Base-by-base conservation (phyloP, 2,113 vertebrate genomes). In the Ploceus nigricollis region DNA sequence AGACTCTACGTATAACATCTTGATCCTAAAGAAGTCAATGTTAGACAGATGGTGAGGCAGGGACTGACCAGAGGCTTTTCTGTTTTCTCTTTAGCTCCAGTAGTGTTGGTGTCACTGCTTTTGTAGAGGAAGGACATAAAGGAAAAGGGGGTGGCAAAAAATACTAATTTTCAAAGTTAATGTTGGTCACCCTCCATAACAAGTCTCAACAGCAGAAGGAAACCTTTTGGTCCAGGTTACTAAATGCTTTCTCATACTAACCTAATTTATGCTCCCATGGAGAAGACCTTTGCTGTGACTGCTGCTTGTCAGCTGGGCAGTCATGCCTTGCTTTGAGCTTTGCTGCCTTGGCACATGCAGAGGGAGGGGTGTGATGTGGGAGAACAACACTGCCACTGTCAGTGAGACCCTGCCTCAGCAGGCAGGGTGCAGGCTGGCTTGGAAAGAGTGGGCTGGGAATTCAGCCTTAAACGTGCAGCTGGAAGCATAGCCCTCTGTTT, bases 381-480 rank as follows among this genome's bases (percentile, higher is more conserved):
- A 33, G 33, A 37, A 20, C 0, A 7, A 0, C 0, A 2, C 19
- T 51, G 68, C 40, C 64, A 1, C 45, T 0, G 17, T 15, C 47
- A 30, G 19, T 1, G 15, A 82, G 53, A 71, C 65, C 48, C 30
- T 71, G 63, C 7, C 40, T 44, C 61, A 65, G 63, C 51, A 80
- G 18, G 37, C 31, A 7, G 45, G 31, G 12, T 37, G 28, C 71
- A 82, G 24, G 40, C 31, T 24, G 11, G 6, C 9, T 65, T 53
- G 7, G 79, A 31, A 65, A 16, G 9, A 2, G 4, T 33, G 56
- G 10, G 18, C 15, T 84, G 58, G 58, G 65, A 70, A 70, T 66
- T 37, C 40, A 60, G 35, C 44, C 27, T 40, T 40, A 21, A 31
- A 44, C 1, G 2, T 2, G 3, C 40, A 50, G 57, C 31, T 61